Percentiles rank a stretch among this genome's conserved stretches.
Conservation (phyloP, 1,140 invertebrate species). For the Drosophila sturtevanti region DNA sequence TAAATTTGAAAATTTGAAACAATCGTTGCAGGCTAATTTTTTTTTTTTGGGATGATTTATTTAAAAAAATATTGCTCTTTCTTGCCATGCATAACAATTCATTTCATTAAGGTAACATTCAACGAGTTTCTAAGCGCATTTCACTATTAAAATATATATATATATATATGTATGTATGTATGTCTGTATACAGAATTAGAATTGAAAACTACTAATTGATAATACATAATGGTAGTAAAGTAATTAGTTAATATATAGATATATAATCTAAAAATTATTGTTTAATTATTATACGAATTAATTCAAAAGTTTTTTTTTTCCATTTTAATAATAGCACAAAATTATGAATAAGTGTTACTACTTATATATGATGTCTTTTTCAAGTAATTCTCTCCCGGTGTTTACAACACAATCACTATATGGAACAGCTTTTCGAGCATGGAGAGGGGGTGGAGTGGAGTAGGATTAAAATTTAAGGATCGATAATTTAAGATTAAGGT, state of each 20-base stretch:
- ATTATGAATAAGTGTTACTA: conserved; percentile 54
- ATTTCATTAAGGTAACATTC: conserved; percentile 61
- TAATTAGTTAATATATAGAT: conserved; percentile 28
- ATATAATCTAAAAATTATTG: conserved; percentile 58
- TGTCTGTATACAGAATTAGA: conserved; percentile 6
- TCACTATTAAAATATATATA: conserved; percentile 50
- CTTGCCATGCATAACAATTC: conserved; percentile 70
- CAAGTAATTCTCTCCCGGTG: conserved; percentile 74
- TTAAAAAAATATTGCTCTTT: conserved; percentile 77
- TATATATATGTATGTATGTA: conserved; percentile 8
- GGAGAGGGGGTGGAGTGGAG: background rate
- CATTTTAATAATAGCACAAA: conserved; percentile 36
- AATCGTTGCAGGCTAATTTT: background rate
- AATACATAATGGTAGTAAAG: conserved; percentile 73
- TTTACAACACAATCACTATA: conserved; percentile 79
- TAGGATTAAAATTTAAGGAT: conserved; percentile 31
- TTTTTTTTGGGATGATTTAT: conserved; percentile 55
- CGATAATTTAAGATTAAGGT: conserved; percentile 4
- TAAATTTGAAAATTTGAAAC: background rate
- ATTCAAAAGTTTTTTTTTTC: conserved; percentile 18
- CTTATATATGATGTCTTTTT: conserved; percentile 66
- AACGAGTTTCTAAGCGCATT: conserved; percentile 55
- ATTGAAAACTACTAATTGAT: conserved; percentile 44
- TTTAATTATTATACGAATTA: conserved; percentile 31
- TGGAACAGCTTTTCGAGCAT: conserved; percentile 56